phyloP scores from a whole-genome alignment of 1,140 invertebrate species.

The Drosophila novamexicana region DNA sequence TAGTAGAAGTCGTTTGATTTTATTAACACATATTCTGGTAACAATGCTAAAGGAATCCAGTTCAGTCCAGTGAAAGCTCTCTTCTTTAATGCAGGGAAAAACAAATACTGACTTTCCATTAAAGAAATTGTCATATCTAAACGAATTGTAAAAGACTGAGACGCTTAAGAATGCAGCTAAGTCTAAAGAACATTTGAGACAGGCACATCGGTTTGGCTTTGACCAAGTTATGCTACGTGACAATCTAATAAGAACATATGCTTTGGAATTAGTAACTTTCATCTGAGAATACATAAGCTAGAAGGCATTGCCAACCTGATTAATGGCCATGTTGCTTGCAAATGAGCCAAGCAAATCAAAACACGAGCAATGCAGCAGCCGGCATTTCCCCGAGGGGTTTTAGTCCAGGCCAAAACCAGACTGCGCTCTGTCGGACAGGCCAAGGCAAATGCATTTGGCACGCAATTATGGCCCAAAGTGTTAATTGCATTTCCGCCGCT shows the following conservation, averaged over 20 bases:
- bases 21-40: too few species aligned
- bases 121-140: background rate
- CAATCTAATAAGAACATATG: background rate
- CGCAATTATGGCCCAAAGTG: conserved; percentile 81
- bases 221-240: background rate
- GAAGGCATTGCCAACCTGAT: conserved; percentile 53
- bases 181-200: background rate
- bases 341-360: conserved; percentile 77
- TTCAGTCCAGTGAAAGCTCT: too few species aligned
- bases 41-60: too few species aligned
- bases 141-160: background rate
- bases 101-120: background rate
- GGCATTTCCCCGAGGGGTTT: background rate
- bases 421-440: conserved; percentile 37
- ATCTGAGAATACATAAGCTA: background rate
- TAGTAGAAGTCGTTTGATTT: too few species aligned
- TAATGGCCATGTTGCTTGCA: conserved; percentile 71
- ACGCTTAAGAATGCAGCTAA: too few species aligned
- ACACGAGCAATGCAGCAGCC: conserved; percentile 49
- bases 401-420: conserved; percentile 11
- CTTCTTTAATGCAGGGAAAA: too few species aligned
- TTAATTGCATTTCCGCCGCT: conserved; percentile 77
- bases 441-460: conserved; percentile 77
- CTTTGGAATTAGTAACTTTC: conserved; percentile 6
- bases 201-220: background rate